phyloP scores from a whole-genome alignment of 2,113 vertebrate genomes.

The Plectropomus leopardus region DNA sequence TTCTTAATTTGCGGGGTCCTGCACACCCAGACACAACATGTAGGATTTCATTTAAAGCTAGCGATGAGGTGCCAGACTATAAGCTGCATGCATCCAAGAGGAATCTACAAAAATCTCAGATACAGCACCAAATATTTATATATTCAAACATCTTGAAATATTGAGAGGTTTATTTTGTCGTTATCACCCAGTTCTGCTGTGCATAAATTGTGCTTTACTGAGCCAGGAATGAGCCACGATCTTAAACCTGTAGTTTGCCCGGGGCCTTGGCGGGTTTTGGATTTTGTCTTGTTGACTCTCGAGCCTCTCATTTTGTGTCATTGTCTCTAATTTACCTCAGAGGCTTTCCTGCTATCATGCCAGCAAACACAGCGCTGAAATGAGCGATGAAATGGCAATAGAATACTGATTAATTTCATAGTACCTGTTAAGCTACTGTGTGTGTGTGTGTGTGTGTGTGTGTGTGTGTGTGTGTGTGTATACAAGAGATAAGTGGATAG shows the following conservation, averaged over 20 bases:
- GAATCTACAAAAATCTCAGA: no score
- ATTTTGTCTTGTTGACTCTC: constrained; percentile 50
- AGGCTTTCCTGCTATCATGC: constrained; percentile 42
- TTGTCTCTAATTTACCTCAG: constrained; percentile 62
- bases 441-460: constrained; percentile 5
- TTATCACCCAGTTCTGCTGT: background rate
- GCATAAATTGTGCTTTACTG: constrained; percentile 3
- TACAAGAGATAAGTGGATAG: constrained; percentile 31
- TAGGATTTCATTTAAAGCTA: no score
- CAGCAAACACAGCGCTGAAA: constrained; percentile 55
- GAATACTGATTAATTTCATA: constrained; percentile 59
- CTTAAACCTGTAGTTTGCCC: background rate
- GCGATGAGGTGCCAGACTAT: no score
- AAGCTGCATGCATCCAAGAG: no score
- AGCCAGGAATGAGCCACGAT: background rate
- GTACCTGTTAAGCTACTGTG: constrained; percentile 52
- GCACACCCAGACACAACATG: no score
- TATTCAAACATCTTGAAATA: background rate
- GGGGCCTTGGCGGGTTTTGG: background rate
- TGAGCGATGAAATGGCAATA: constrained; percentile 49
- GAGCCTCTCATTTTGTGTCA: constrained; percentile 57
- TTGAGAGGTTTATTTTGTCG: background rate
- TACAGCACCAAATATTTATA: no score
- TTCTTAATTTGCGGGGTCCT: no score
- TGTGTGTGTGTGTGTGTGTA: background rate